phyloP scores from a whole-genome alignment of 1,140 invertebrate species.

The Scaptomyza graminum region DNA sequence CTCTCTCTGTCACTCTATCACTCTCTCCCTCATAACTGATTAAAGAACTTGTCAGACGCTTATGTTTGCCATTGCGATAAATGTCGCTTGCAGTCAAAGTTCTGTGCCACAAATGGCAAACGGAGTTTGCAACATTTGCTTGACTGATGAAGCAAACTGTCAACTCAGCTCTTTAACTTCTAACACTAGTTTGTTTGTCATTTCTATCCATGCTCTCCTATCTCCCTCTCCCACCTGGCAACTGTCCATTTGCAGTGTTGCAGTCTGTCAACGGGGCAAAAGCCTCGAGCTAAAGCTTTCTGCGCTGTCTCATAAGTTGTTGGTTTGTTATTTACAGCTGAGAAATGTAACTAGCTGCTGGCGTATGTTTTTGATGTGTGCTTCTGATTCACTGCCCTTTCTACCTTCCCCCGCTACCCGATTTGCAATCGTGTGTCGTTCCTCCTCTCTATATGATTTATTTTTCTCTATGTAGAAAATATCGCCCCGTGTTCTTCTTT shows the following conservation, averaged over 20 bases:
- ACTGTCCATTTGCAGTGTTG: conserved; percentile 33
- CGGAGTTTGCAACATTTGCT: conserved; percentile 11
- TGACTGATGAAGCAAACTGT: conserved; percentile 24
- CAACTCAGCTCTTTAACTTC: conserved; percentile 6
- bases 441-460: conserved; percentile 36
- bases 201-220: not conserved
- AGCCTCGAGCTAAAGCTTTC: conserved; percentile 19
- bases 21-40: not conserved
- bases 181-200: conserved; percentile 1
- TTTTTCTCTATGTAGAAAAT: conserved; percentile 26
- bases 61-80: conserved; percentile 16
- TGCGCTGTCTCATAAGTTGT: conserved; percentile 32
- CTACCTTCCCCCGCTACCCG: not conserved
- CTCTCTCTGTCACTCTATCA: not conserved
- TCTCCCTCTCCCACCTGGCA: not conserved
- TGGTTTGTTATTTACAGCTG: conserved; percentile 39
- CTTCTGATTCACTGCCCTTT: conserved; percentile 7
- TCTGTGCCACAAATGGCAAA: conserved; percentile 21
- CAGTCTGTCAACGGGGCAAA: conserved; percentile 36
- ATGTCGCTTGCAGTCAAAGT: conserved; percentile 10
- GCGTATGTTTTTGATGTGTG: conserved; percentile 27
- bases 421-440: not conserved
- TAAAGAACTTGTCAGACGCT: conserved; percentile 18
- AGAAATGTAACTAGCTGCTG: conserved; percentile 24
- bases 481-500: conserved; percentile 2